phyloP scores from a whole-genome alignment of 2,797 vertebrate genomes.

The Xenentodon cancila region DNA sequence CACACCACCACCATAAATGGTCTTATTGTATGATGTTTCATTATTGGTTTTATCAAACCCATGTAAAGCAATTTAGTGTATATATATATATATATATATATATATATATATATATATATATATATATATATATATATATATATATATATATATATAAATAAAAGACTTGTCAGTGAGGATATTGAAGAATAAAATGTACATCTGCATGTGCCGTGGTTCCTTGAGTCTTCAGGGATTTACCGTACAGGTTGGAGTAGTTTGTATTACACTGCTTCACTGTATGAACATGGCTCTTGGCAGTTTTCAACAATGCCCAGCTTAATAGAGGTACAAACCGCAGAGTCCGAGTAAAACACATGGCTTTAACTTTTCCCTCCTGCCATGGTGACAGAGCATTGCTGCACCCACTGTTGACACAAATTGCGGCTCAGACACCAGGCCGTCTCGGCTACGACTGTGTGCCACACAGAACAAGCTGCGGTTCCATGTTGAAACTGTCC shows the following conservation, averaged over 20 bases:
- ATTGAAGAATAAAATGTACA: slow-evolving; percentile 16
- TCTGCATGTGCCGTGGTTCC: neutral
- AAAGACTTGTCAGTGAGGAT: slow-evolving; percentile 1
- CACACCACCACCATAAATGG: too few species aligned
- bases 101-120: too few species aligned
- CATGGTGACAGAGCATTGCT: slow-evolving; percentile 53
- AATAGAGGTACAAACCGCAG: slow-evolving; percentile 34
- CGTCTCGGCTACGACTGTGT: slow-evolving; percentile 44
- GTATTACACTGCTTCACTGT: slow-evolving; percentile 12
- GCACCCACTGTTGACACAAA: slow-evolving; percentile 53
- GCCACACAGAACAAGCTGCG: slow-evolving; percentile 39
- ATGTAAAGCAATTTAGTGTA: too few species aligned
- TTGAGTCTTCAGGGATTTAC: neutral
- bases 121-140: too few species aligned
- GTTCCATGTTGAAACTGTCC: slow-evolving; percentile 50
- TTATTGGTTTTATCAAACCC: too few species aligned
- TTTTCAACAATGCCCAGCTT: slow-evolving; percentile 32
- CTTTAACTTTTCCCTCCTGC: slow-evolving; percentile 53
- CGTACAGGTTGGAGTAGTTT: neutral
- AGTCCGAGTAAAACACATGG: slow-evolving; percentile 41
- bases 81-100: too few species aligned
- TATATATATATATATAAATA: too few species aligned
- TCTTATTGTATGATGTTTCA: too few species aligned
- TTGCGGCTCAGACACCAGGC: slow-evolving; percentile 21
- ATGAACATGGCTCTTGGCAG: slow-evolving; percentile 58